Percentiles rank a stretch among this genome's conserved stretches.
Conservation (phyloP, 2,888 invertebrate genomes). For the Gisinianus flammeolus region DNA sequence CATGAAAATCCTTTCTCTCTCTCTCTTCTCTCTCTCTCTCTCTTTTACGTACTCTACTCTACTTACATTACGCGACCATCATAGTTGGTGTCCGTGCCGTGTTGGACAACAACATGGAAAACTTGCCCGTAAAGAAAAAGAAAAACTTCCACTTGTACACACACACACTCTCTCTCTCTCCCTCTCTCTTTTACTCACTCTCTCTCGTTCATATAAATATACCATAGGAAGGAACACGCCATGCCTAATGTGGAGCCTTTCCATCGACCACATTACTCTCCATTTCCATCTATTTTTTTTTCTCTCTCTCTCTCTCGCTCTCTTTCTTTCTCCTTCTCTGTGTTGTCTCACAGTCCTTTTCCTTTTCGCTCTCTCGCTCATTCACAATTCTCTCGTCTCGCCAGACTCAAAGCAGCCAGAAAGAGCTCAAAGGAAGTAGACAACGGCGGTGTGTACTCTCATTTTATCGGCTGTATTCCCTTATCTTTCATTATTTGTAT, state of each 20-base stretch:
- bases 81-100: too few relatives aligned
- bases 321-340: not conserved
- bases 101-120: conserved; percentile 18
- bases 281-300: conserved; percentile 6
- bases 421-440: not conserved
- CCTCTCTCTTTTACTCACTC: too few relatives aligned
- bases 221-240: too few relatives aligned
- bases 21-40: not conserved
- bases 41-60: not conserved
- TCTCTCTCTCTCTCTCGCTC: conserved; percentile 4
- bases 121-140: not conserved
- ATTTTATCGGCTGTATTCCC: not conserved
- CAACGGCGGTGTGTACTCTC: not conserved
- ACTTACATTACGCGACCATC: not conserved
- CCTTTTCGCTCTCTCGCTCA: not conserved
- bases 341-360: not conserved
- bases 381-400: too few relatives aligned
- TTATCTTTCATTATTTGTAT: too few relatives aligned
- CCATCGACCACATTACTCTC: conserved; percentile 19
- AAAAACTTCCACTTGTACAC: not conserved
- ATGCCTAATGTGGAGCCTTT: conserved; percentile 8
- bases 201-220: too few relatives aligned
- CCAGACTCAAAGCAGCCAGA: not conserved
- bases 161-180: not conserved
- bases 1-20: conserved; percentile 27